Conservation (phyloP, 2,888 invertebrate species). For the Ferrisia virgata region DNA sequence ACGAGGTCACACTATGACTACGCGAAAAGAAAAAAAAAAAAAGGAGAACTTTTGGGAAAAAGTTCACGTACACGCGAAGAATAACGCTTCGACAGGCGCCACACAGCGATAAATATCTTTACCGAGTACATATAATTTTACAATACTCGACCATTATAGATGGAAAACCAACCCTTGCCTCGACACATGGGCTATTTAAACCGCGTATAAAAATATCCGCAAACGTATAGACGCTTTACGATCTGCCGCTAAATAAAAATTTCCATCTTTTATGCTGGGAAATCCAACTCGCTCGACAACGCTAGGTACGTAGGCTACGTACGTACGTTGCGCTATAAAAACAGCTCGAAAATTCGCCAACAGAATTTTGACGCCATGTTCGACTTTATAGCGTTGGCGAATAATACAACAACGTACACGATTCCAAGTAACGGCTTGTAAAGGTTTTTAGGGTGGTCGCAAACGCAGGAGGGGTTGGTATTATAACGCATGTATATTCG, state of each 20-base stretch:
- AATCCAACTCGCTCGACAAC: neutral
- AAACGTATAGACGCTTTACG: neutral
- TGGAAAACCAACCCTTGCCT: neutral
- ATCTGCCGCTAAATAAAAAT: neutral
- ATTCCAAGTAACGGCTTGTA: too few relatives aligned
- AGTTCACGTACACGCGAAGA: neutral
- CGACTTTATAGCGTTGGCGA: neutral
- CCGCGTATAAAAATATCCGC: neutral
- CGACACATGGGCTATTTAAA: neutral
- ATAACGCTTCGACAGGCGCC: neutral
- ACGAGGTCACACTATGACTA: neutral
- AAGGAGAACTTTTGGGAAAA: neutral
- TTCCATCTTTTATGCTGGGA: neutral
- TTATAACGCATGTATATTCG: conserved; percentile 3
- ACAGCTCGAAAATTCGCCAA: neutral
- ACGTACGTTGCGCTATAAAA: neutral
- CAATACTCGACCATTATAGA: neutral
- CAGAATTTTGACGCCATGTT: conserved; percentile 28
- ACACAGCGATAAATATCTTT: neutral
- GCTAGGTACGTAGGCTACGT: too few relatives aligned
- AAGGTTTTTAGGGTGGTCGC: neutral
- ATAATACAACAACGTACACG: too few relatives aligned
- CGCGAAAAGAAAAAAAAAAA: neutral
- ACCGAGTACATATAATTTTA: neutral
- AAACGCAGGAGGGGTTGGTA: neutral